A percentile compares a stretch with the other conserved stretches of the same genome.
Conservation (phyloP, 2,888 invertebrate genomes). For the Xanthorhoe designata region DNA sequence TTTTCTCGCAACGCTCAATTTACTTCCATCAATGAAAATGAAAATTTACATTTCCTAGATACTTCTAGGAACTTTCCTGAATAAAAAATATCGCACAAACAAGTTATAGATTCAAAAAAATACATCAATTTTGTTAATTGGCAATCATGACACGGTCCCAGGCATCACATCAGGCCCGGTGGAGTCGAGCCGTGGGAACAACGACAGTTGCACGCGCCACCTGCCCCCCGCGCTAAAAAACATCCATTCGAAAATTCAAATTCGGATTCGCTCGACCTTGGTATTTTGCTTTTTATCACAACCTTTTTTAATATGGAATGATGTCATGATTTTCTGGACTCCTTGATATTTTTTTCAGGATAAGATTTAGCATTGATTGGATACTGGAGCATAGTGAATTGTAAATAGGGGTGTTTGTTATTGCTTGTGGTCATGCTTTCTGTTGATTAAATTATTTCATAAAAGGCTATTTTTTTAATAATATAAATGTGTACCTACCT, state of each 20-base stretch:
- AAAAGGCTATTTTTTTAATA: no score
- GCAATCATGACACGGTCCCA: slow-evolving; percentile 76
- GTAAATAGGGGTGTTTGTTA: not conserved
- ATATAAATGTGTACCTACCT: no score
- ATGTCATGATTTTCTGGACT: slow-evolving; percentile 33
- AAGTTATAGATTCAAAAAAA: slow-evolving; percentile 35
- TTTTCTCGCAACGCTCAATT: not conserved
- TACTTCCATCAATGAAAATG: not conserved
- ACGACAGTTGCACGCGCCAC: slow-evolving; percentile 80
- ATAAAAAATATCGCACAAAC: slow-evolving; percentile 26
- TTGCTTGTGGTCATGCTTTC: no score
- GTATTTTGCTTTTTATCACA: slow-evolving; percentile 49
- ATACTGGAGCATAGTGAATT: not conserved
- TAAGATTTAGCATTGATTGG: not conserved
- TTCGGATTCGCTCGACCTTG: slow-evolving; percentile 79
- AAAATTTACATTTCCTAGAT: not conserved
- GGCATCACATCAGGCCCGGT: slow-evolving; percentile 68
- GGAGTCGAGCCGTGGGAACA: slow-evolving; percentile 78
- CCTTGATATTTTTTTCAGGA: not conserved
- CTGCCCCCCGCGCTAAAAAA: slow-evolving; percentile 77
- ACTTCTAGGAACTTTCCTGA: slow-evolving; percentile 1
- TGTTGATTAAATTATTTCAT: no score
- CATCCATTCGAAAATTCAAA: slow-evolving; percentile 75
- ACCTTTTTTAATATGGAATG: slow-evolving; percentile 41
- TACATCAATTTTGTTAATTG: slow-evolving; percentile 72